Conservation (phyloP, 2,797 vertebrate genomes). For the Manis crassicaudata region DNA sequence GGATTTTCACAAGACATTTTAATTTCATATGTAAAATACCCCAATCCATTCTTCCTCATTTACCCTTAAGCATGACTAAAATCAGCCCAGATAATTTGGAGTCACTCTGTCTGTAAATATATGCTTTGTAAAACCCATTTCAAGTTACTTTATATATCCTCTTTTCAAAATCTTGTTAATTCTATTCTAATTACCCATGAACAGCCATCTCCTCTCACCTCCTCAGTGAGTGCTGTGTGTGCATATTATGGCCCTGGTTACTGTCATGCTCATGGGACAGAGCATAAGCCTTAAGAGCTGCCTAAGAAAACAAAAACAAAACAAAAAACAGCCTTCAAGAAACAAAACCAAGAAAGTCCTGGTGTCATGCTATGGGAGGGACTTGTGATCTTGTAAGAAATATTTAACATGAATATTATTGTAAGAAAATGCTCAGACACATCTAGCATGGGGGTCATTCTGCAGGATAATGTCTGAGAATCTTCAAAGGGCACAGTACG, state of each 20-base stretch:
- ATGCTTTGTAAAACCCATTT: background rate
- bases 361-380: too few relatives aligned
- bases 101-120: background rate
- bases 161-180: background rate
- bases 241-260: accelerated
- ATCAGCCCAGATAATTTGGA: background rate
- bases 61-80: background rate
- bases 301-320: background rate
- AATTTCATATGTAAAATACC: background rate
- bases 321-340: background rate
- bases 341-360: background rate
- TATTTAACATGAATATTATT: background rate
- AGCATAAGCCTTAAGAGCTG: background rate
- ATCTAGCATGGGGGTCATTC: background rate
- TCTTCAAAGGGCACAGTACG: background rate
- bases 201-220: background rate
- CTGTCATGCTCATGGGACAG: background rate
- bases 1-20: background rate
- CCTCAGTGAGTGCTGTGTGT: background rate
- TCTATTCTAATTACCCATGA: background rate
- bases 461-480: background rate
- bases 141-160: background rate
- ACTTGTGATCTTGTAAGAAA: background rate
- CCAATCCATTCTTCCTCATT: background rate
- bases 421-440: background rate